Evolutionary conservation across 2,113 vertebrate genomes (phyloP).

Genomic region (Apeltes quadracus): DNA sequence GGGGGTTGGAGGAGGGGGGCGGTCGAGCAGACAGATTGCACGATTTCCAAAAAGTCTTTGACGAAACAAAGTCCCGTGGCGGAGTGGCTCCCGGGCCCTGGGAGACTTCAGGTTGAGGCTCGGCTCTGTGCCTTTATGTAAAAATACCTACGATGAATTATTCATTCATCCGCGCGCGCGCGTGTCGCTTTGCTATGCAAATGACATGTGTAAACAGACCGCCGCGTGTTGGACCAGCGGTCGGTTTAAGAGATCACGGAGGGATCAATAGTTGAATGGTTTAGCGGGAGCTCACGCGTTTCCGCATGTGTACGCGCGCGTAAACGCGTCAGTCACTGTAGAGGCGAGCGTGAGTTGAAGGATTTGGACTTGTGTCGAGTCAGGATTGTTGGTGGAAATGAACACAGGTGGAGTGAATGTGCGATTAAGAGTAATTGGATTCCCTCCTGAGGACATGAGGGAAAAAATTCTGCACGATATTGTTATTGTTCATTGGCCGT

Average conservation of each 20-base stretch:
- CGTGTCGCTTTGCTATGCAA: slow-evolving; percentile 68
- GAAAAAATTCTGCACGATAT: slow-evolving; percentile 1
- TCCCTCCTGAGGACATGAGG: slow-evolving; percentile 4
- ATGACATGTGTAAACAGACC: slow-evolving; percentile 62
- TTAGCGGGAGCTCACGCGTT: slow-evolving; percentile 33
- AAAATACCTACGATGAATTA: slow-evolving; percentile 62
- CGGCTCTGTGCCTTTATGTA: slow-evolving; percentile 56
- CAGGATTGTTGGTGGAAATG: neutral
- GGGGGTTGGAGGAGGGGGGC: neutral
- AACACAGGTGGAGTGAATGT: neutral
- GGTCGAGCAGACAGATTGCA: slow-evolving; percentile 7
- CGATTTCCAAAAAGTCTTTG: slow-evolving; percentile 47
- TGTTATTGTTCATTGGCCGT: neutral
- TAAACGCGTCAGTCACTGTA: slow-evolving; percentile 28
- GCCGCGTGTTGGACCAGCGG: slow-evolving; percentile 43
- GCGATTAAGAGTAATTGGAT: slow-evolving; percentile 15
- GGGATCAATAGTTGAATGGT: slow-evolving; percentile 61
- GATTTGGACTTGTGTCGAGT: neutral
- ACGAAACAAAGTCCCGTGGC: slow-evolving; percentile 29
- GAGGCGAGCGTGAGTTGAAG: neutral
- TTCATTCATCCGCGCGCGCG: slow-evolving; percentile 61
- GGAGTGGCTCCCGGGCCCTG: slow-evolving; percentile 22
- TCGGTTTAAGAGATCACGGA: slow-evolving; percentile 55
- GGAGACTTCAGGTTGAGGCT: slow-evolving; percentile 41
- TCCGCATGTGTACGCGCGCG: slow-evolving; percentile 60